phyloP scores from a whole-genome alignment of 2,113 vertebrate genomes.

The Phycodurus eques region DNA sequence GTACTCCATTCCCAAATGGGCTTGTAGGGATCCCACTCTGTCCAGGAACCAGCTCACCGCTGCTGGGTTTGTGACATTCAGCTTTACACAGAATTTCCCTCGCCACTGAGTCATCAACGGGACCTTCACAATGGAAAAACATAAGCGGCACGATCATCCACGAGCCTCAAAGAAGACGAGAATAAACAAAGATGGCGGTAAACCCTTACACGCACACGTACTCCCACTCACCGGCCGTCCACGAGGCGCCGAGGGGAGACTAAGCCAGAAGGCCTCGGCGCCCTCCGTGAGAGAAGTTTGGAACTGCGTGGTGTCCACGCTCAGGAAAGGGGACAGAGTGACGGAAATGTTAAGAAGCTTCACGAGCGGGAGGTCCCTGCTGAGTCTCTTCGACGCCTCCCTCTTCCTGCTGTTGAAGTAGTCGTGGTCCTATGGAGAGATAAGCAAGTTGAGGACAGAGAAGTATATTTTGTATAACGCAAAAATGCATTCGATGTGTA shows the following conservation, averaged over 20 bases:
- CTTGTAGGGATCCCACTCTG: constrained; percentile 67
- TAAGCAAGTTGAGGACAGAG: neutral
- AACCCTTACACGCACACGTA: neutral
- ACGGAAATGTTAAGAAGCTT: constrained; percentile 81
- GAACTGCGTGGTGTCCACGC: constrained; percentile 78
- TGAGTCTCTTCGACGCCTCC: constrained; percentile 59
- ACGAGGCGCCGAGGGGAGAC: constrained; percentile 67
- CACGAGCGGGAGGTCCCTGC: constrained; percentile 70
- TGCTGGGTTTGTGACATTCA: constrained; percentile 80
- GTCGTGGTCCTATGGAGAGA: constrained; percentile 64
- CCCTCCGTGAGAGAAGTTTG: constrained; percentile 74
- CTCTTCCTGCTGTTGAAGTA: constrained; percentile 71
- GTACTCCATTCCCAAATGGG: constrained; percentile 76
- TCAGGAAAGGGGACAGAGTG: constrained; percentile 80
- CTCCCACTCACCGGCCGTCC: constrained; percentile 71
- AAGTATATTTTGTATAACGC: neutral
- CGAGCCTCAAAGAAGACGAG: neutral
- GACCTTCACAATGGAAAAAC: constrained; percentile 57
- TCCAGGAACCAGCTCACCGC: constrained; percentile 82
- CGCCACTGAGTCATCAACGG: constrained; percentile 82
- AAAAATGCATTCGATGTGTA: neutral
- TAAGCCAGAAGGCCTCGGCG: constrained; percentile 77
- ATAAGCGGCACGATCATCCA: neutral
- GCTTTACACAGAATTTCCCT: constrained; percentile 79
- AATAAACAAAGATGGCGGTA: neutral